A percentile compares a stretch with the other conserved stretches of the same genome.
phyloP scores from a whole-genome alignment of 2,113 vertebrate genomes.

The Holacanthus passer region DNA sequence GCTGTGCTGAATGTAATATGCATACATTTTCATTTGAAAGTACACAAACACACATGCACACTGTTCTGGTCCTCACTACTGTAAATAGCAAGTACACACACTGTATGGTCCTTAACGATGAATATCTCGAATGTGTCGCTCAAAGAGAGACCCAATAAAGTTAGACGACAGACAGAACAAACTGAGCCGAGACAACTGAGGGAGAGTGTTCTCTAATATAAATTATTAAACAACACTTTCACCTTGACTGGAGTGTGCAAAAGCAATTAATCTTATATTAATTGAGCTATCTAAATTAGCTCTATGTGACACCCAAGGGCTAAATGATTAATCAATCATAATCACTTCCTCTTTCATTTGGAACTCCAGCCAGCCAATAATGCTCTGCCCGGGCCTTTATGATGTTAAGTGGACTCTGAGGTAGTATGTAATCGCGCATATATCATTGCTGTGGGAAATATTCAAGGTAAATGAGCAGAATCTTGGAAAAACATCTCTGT shows the following conservation, averaged over 20 bases:
- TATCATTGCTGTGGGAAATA: constrained; percentile 25
- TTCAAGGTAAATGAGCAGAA: constrained; percentile 1
- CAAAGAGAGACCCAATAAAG: constrained; percentile 1
- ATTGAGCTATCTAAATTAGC: constrained; percentile 78
- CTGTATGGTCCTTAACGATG: background rate
- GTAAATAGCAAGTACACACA: background rate
- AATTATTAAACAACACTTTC: constrained; percentile 81
- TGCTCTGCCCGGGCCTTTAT: background rate
- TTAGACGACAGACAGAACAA: constrained; percentile 24
- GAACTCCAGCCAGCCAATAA: constrained; percentile 45
- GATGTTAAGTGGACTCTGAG: constrained; percentile 45
- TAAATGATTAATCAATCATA: constrained; percentile 75
- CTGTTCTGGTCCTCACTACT: no score
- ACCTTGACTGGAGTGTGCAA: constrained; percentile 79
- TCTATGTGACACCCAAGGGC: constrained; percentile 69
- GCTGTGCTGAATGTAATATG: constrained; percentile 2
- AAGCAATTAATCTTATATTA: constrained; percentile 76
- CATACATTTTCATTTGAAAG: constrained; percentile 2
- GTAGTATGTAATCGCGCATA: constrained; percentile 28
- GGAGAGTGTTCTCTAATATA: constrained; percentile 71
- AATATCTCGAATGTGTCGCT: background rate
- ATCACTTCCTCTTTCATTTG: constrained; percentile 57
- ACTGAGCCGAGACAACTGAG: constrained; percentile 59
- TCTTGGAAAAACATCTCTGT: background rate
- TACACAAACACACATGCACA: background rate